Percentiles rank a stretch among this genome's conserved stretches.
Evolutionary conservation across 2,888 invertebrate species (phyloP).

Genomic region (Thymelicus acteon): DNA sequence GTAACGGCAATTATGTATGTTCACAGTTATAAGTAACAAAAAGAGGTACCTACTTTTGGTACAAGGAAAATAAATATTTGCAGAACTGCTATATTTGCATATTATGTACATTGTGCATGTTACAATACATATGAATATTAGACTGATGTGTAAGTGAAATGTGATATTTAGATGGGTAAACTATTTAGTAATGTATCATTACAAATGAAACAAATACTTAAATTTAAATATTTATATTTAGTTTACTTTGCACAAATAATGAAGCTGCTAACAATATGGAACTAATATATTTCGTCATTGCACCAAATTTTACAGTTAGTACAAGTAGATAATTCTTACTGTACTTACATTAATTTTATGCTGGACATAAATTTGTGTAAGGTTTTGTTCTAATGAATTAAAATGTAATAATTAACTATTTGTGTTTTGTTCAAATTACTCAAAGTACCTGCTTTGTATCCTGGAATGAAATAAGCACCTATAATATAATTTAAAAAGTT

Average conservation of each 20-base stretch:
- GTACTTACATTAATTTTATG: conserved; percentile 22
- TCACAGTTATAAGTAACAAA: no score
- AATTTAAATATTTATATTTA: conserved; percentile 29
- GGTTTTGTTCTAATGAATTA: conserved; percentile 27
- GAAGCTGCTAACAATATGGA: conserved; percentile 23
- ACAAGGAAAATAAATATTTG: no score
- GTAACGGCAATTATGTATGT: conserved; percentile 43
- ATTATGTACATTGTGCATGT: neutral
- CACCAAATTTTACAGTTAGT: conserved; percentile 29
- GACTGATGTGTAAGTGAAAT: conserved; percentile 76
- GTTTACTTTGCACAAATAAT: conserved; percentile 27
- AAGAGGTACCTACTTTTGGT: no score
- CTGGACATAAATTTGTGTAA: conserved; percentile 35
- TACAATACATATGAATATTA: conserved; percentile 44
- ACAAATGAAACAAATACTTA: conserved; percentile 29
- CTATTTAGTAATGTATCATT: conserved; percentile 40
- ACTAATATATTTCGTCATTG: conserved; percentile 21
- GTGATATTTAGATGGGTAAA: conserved; percentile 71
- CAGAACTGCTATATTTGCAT: no score
- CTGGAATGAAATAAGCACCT: neutral
- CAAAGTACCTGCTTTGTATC: neutral
- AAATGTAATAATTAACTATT: conserved; percentile 17
- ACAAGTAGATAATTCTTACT: conserved; percentile 8
- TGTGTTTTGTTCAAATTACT: conserved; percentile 4
- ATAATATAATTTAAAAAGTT: neutral